Evolutionary conservation across 2,888 invertebrate species (phyloP), one percentile per base, ranked within the genome.

Genomic region (Adelognathus sp.): DNA sequence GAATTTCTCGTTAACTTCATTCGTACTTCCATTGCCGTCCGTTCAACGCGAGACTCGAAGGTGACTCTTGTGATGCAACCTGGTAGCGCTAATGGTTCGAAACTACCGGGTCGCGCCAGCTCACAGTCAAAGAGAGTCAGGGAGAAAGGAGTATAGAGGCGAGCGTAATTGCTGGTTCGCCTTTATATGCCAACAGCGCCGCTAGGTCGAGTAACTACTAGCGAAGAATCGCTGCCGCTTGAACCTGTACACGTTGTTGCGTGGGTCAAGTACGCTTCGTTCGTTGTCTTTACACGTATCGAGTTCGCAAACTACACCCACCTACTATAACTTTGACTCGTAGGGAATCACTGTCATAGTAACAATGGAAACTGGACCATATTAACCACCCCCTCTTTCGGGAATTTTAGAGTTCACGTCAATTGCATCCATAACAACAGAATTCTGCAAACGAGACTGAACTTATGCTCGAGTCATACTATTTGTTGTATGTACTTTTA

Each of bases 101-200:
- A 50, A 36, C 16, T 74, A 29, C 27, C 29, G 29, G 27, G 54
- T 18, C 29, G 58, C 61, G 56, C 46, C 50, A 36, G 60, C 64
- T 36, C 67, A 24, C 50, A 54, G 71, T 80, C 81, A 81, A 80
- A 78, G 81, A 27, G 52, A 41, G 36, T n/a, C n/a, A 6, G 14
- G 11, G 39, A 14, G 24, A 70, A n/a, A n/a, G n/a, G n/a, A n/a
- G n/a, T n/a, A n/a, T n/a, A n/a, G 71, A 79, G 41, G 63, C 58
- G 63, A 58, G 82, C 77, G 80, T 82, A 82, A 83, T 83, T 83
- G 78, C 74, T 46, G 76, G 67, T 52, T 79, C 81, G 76, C 63
- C 58, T 73, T 67, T 58, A 24, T 54, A n/a, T 41, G 54, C 21
- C 41, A 29, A 52, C 29, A n/a, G 27, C 6, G 24, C 18, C 2